A percentile compares a stretch with the other conserved stretches of the same genome.
Evolutionary conservation across 2,888 invertebrate species (phyloP).

Genomic region (Tetheella fluctuosa): DNA sequence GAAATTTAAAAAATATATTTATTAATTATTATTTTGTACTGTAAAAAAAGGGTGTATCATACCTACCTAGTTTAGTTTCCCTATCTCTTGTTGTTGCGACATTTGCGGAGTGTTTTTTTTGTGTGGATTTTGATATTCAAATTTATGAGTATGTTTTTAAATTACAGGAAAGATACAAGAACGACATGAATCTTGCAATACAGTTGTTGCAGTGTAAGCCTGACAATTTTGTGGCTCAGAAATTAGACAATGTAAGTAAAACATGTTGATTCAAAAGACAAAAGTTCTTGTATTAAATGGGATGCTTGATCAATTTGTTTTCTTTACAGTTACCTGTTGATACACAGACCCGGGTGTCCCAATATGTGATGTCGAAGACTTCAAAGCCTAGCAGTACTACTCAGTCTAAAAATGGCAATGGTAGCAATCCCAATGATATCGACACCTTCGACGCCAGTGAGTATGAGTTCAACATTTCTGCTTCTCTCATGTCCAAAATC

Average conservation of each 20-base stretch:
- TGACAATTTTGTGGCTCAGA: slow-evolving; percentile 96
- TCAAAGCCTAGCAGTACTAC: slow-evolving; percentile 72
- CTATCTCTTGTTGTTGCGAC: too few species aligned
- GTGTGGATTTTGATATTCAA: neutral
- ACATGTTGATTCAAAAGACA: slow-evolving; percentile 10
- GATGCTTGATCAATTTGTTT: slow-evolving; percentile 25
- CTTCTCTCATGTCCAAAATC: slow-evolving; percentile 95
- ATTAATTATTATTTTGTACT: too few species aligned
- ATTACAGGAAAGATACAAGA: slow-evolving; percentile 95
- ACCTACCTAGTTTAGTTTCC: too few species aligned
- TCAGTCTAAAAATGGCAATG: slow-evolving; percentile 60
- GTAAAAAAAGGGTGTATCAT: too few species aligned
- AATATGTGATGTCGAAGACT: slow-evolving; percentile 88
- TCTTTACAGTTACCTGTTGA: slow-evolving; percentile 92
- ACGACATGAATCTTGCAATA: slow-evolving; percentile 96
- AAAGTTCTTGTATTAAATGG: neutral
- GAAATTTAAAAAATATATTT: too few species aligned
- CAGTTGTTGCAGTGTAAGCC: slow-evolving; percentile 97
- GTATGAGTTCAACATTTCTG: slow-evolving; percentile 89
- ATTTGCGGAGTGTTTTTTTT: too few species aligned
- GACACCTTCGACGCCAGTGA: slow-evolving; percentile 84
- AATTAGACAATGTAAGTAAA: slow-evolving; percentile 92
- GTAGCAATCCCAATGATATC: slow-evolving; percentile 59
- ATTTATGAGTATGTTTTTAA: slow-evolving; percentile 16
- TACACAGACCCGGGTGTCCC: slow-evolving; percentile 94